Conservation (phyloP, 1,140 invertebrate species). For the Megalopta genalis region DNA sequence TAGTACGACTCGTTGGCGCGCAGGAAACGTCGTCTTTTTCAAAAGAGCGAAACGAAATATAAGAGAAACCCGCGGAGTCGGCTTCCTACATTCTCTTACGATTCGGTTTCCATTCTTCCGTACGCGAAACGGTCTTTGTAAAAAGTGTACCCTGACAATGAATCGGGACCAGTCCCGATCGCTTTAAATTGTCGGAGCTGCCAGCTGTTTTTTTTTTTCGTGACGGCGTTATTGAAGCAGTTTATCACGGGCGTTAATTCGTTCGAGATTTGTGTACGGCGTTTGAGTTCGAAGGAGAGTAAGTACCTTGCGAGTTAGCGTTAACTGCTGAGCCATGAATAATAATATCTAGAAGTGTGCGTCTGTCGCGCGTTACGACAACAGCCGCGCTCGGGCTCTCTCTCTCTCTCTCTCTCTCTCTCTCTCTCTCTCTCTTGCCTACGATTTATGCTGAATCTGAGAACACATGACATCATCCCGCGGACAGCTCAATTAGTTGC, state of each 20-base stretch:
- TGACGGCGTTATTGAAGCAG: neutral
- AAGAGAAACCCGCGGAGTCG: too few species aligned
- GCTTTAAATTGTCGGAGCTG: too few species aligned
- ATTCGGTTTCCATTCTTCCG: too few species aligned
- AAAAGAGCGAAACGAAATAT: too few species aligned
- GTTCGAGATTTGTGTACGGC: slow-evolving; percentile 10
- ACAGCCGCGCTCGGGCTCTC: neutral
- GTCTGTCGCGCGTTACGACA: slow-evolving; percentile 17
- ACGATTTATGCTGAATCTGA: slow-evolving; percentile 43
- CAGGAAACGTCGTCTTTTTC: too few species aligned
- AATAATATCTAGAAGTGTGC: slow-evolving; percentile 36
- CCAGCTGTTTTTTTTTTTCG: too few species aligned
- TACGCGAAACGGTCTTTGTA: too few species aligned
- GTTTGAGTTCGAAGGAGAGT: slow-evolving; percentile 21
- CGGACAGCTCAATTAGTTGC: slow-evolving; percentile 40
- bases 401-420: too few species aligned
- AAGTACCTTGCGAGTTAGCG: slow-evolving; percentile 17
- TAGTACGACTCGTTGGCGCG: too few species aligned
- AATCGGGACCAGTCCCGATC: too few species aligned
- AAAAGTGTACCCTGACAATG: slow-evolving; percentile 1
- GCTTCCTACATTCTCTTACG: too few species aligned
- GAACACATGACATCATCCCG: slow-evolving; percentile 37
- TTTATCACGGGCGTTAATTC: slow-evolving; percentile 1
- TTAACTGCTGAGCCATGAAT: slow-evolving; percentile 20
- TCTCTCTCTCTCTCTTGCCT: too few species aligned